Conservation (phyloP, 2,797 vertebrate species). For the Trachops cirrhosus region DNA sequence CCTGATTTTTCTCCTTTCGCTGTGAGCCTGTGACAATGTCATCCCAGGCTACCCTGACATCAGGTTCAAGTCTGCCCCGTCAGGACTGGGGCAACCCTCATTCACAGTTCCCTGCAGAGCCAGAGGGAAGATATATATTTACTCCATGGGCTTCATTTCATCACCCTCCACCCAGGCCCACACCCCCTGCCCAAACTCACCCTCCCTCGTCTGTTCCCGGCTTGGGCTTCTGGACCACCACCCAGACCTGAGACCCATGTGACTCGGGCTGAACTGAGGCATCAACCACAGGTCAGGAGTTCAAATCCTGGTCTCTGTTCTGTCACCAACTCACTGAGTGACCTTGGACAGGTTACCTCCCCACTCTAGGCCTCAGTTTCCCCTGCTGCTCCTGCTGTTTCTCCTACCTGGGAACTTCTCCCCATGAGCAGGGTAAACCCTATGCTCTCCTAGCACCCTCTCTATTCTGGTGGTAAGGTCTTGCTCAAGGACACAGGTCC, state of each 20-base stretch:
- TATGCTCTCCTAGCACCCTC: accelerated
- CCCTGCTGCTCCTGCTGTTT: background rate
- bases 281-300: background rate
- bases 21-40: background rate
- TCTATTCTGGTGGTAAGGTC: background rate
- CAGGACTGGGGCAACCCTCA: background rate
- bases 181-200: background rate
- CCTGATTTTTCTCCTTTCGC: background rate
- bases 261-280: background rate
- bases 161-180: background rate
- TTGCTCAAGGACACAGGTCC: background rate
- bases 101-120: background rate
- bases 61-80: background rate
- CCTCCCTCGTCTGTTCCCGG: too few species aligned
- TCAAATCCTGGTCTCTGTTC: background rate
- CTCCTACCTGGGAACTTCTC: background rate
- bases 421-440: accelerated
- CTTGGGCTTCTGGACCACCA: background rate
- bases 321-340: background rate
- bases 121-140: too few species aligned
- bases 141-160: background rate
- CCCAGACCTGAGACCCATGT: background rate
- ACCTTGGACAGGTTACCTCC: background rate
- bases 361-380: background rate
- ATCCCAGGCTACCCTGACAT: background rate